Evolutionary conservation across 2,888 invertebrate genomes (phyloP), one percentile per base, ranked within the genome.

Genomic region (Sialis lutaria): DNA sequence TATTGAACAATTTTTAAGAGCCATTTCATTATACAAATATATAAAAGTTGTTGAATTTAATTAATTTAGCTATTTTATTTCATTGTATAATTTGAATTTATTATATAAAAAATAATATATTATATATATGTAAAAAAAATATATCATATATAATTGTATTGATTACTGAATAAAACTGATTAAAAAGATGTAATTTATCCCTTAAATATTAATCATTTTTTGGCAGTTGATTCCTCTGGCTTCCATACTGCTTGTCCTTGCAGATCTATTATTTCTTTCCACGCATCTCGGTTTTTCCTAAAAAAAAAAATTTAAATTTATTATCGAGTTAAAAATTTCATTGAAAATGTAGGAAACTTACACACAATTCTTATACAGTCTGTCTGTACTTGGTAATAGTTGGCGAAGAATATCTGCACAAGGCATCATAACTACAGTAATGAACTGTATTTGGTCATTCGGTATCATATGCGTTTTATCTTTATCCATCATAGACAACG

Each of bases 401-500:
- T 60, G 62, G 56, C 68, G 67, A 53, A 77, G 59, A 53, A 77
- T 60, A 55, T 73, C 61, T 13, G 70, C 62, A 49, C 75, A 75
- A 1, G 77, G 77, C 55, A 77, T 58, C 50, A 75, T 73, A 44
- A 77, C 71, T 34, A 75, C 70, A 0, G 69, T 67, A 13, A 77
- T 60, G 63, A 77, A 78, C 58, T 76, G 72, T 12, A 75, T 70
- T 66, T 79, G 78, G 53, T 77, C 76, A 30, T 74, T 72, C 0
- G 77, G 76, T 56, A 77, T 72, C 58, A 69, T 68, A 50, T 66
- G 54, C 50, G 65, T 60, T 54, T 75, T 74, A 3, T 70, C 68
- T 41, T 77, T 64, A 60, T 78, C 76, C 77, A 78, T 77, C 67
- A 77, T 72, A 50, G 74, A 70, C 5, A 76, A 64, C 0, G 77